Percentiles rank a stretch among this genome's conserved stretches.
These are phyloP conservation scores for Watsonalla binaria DNA, from an alignment of 2,888 invertebrate genomes.

Conservation along the genomic window DNA sequence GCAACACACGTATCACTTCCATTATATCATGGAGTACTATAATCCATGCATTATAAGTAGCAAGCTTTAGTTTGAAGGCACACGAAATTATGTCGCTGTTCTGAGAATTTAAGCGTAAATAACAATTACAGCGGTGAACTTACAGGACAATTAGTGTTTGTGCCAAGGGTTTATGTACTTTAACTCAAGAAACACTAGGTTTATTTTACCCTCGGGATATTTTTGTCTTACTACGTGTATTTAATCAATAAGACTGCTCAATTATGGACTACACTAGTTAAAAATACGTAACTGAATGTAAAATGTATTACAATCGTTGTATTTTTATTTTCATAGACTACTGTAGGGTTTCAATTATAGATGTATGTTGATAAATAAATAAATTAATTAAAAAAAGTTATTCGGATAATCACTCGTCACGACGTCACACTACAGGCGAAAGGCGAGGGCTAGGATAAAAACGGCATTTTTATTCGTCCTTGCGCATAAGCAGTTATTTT, in stretches of 20 bases:
- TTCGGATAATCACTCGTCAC: too few species aligned
- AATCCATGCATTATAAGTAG: too few species aligned
- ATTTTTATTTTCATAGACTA: too few species aligned
- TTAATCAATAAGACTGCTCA: not conserved
- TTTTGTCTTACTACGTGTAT: not conserved
- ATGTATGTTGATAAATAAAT: too few species aligned
- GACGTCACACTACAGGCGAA: too few species aligned
- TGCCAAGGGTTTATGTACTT: slow-evolving; percentile 21
- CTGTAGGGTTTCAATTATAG: too few species aligned
- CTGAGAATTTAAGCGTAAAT: slow-evolving; percentile 37
- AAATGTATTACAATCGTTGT: too few species aligned
- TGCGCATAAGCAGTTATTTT: too few species aligned
- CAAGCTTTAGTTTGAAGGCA: slow-evolving; percentile 30
- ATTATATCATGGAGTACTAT: slow-evolving; percentile 13
- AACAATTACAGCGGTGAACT: slow-evolving; percentile 36
- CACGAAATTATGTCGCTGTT: slow-evolving; percentile 34
- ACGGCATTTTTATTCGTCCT: too few species aligned
- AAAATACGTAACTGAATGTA: too few species aligned
- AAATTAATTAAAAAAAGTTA: too few species aligned
- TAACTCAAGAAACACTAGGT: slow-evolving; percentile 22
- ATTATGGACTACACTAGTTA: not conserved
- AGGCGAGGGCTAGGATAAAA: too few species aligned
- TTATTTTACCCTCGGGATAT: slow-evolving; percentile 3
- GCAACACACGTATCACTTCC: slow-evolving; percentile 17
- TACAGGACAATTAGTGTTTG: slow-evolving; percentile 32